Base-by-base conservation (phyloP, 2,888 invertebrate species). In the Dryocosmus kuriphilus region DNA sequence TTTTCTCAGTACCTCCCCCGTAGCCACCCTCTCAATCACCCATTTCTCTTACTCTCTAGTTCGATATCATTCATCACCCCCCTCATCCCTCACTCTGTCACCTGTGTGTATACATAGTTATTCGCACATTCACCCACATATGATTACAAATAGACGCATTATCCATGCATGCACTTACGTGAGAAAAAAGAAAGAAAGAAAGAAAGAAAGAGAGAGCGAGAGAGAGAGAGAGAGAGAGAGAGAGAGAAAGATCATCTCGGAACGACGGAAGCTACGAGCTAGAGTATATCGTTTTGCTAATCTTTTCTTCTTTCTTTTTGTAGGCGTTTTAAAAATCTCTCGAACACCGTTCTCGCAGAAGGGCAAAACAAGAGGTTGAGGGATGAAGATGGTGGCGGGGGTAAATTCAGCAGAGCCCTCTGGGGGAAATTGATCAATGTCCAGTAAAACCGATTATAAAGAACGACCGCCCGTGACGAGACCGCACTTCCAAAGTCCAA, bases 361-460 rank as follows among this genome's bases (percentile, higher is more conserved):
- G 22, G 35, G 35, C 55, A 51, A 61, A 55, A 61, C 22, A 19
- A 76, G 74, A 14, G 30, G n/a, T 24, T 22, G 75, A 74, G n/a
- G 46, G 63, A 24, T 65, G 61, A 51, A 51, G 22, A 75, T 14
- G 61, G 9, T 30, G 35, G 22, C 30, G 67, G 38, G 41, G 35
- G 61, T 55, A 24, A 51, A 77, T 73, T 24, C 14, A 57, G 57
- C 24, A 57, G 38, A 73, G 51, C 81, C 83, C 81, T 83, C 85
- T 81, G 80, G 79, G 82, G 83, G 79, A 82, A 86, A 85, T 86
- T 85, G 86, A 86, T 86, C 85, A 86, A 85, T 85, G 86, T 85
- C 83, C 85, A 82, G 85, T 84, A 81, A 86, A 86, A 86, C 84
- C 83, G 86, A 86, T 86, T 86, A 84, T 65, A 76, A 76, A 71